phyloP scores from a whole-genome alignment of 1,140 invertebrate species.

The Apis dorsata region DNA sequence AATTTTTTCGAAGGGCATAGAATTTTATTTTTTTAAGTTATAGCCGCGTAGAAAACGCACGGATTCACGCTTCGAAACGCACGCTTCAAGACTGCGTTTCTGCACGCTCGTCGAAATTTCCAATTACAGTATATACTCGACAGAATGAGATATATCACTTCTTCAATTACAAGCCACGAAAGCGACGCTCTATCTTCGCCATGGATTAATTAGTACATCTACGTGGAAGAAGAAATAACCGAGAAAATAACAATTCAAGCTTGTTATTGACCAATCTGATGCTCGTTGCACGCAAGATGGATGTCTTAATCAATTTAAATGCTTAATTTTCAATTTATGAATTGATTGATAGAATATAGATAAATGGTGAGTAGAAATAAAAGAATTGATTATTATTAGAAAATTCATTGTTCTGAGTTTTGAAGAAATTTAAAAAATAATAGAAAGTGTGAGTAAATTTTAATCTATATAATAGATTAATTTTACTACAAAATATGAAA shows the following conservation, averaged over 20 bases:
- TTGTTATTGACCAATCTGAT: constrained; percentile 17
- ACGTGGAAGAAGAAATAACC: constrained; percentile 6
- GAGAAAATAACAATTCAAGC: not conserved
- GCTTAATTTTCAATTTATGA: not conserved
- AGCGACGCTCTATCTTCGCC: constrained; percentile 28
- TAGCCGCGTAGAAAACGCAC: constrained; percentile 45
- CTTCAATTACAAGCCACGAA: constrained; percentile 60
- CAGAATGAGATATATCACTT: constrained; percentile 38
- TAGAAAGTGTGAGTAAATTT: not conserved
- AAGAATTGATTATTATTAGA: not conserved
- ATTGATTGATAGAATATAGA: not conserved
- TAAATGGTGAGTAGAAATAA: not conserved
- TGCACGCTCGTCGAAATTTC: constrained; percentile 64
- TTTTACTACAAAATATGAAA: no score
- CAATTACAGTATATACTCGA: constrained; percentile 60
- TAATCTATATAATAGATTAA: no score
- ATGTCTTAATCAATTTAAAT: not conserved
- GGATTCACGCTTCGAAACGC: constrained; percentile 61
- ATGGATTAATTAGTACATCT: constrained; percentile 30
- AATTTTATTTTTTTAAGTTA: not conserved
- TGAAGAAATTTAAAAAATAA: not conserved
- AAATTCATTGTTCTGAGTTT: not conserved
- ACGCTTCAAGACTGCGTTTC: not conserved
- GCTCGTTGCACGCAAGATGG: not conserved
- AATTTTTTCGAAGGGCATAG: not conserved